Evolutionary conservation across 2,888 invertebrate genomes (phyloP).

Genomic region (Icerya purchasi): DNA sequence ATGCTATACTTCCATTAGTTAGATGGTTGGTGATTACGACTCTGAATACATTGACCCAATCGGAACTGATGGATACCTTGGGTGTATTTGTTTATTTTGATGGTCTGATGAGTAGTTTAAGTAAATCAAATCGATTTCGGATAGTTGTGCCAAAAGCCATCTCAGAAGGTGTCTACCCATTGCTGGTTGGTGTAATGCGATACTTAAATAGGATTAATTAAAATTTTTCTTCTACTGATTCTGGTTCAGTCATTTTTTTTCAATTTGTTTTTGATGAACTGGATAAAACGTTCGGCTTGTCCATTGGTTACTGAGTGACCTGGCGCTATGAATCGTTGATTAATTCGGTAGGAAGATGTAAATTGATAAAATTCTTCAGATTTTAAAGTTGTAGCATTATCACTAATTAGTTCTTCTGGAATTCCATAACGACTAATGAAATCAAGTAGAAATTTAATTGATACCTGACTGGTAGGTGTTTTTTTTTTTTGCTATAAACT

Average conservation of each 20-base stretch:
- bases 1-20: conserved; percentile 15
- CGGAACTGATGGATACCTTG: background rate
- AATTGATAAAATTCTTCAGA: background rate
- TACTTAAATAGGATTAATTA: conserved; percentile 14
- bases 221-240: conserved; percentile 11
- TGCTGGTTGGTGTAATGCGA: conserved; percentile 15
- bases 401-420: conserved; percentile 1
- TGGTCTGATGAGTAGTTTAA: background rate
- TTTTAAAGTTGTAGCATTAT: conserved; percentile 4
- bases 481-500: background rate
- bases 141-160: conserved; percentile 8
- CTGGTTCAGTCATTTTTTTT: conserved; percentile 7
- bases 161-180: conserved; percentile 14
- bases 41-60: conserved; percentile 10
- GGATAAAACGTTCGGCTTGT: conserved; percentile 14
- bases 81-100: background rate
- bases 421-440: conserved; percentile 5
- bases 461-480: background rate
- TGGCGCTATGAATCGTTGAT: conserved; percentile 13
- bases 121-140: background rate
- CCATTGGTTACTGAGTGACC: conserved; percentile 16
- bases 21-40: conserved; percentile 12
- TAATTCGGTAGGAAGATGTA: conserved; percentile 13
- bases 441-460: conserved; percentile 1
- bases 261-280: conserved; percentile 1